Conservation (phyloP, 2,888 invertebrate species). For the Endotricha flammealis region DNA sequence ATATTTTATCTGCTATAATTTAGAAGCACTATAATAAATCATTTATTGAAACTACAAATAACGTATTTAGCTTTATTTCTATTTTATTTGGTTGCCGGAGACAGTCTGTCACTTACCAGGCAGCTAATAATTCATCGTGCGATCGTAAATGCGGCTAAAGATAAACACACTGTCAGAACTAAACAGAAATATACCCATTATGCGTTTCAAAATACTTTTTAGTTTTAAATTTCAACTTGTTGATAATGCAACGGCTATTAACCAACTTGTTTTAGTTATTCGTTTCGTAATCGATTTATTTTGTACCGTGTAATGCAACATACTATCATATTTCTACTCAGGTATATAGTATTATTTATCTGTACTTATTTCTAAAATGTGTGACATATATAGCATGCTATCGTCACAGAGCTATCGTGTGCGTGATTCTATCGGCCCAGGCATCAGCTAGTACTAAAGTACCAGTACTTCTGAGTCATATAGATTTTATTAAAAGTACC, state of each 20-base stretch:
- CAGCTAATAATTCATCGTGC: slow-evolving; percentile 62
- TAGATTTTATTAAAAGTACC: neutral
- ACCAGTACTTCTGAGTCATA: no score
- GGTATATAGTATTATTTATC: no score
- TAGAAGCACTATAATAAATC: no score
- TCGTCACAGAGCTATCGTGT: no score
- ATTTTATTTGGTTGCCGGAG: slow-evolving; percentile 61
- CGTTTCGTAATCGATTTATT: slow-evolving; percentile 1
- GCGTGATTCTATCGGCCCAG: no score
- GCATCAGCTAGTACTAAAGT: no score
- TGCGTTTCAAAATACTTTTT: slow-evolving; percentile 28
- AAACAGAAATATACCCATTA: slow-evolving; percentile 47
- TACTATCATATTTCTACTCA: no score
- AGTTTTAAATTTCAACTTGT: slow-evolving; percentile 5
- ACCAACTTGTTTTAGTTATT: neutral
- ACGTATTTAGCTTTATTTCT: slow-evolving; percentile 36
- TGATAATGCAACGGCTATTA: neutral
- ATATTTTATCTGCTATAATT: no score
- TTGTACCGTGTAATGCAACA: no score
- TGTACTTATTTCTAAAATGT: no score
- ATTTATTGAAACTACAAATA: slow-evolving; percentile 20
- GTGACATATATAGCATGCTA: no score
- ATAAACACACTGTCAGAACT: slow-evolving; percentile 60
- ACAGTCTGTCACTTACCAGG: slow-evolving; percentile 58
- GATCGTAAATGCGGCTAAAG: slow-evolving; percentile 65